Base-by-base conservation (phyloP, 1,140 invertebrate species). In the Plutomurus gul region DNA sequence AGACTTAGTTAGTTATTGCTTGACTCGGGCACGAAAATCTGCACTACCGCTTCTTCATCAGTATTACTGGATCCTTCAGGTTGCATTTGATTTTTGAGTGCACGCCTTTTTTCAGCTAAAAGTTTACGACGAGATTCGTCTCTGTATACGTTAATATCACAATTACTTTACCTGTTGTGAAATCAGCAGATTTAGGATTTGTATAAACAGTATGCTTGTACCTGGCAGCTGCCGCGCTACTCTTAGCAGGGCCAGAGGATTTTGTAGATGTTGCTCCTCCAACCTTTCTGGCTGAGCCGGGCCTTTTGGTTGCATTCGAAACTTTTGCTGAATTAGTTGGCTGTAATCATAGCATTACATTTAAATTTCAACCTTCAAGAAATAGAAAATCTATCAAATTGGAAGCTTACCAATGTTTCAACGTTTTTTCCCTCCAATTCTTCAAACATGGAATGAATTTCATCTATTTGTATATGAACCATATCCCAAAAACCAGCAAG, bases 401-500 rank as follows among this genome's bases (percentile, higher is more conserved):
- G 16, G 20, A n/a, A 47, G 13, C 40, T 36, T 70, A 70, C 60
- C 13, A 30, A 37, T 25, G 56, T 36, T 37, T 46, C 22, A 16
- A n/a, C 47, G 20, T 74, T 30, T 5, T 56, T 82, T n/a, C 47
- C 47, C 22, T 93, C 90, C 49, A 97, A 90, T 77, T 95, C 93
- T 7, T 91, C 87, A 86, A 95, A 96, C 76, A 94, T 88, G 7
- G 91, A 89, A 85, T 95, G 90, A 18, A 96, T 89, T 86, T 95
- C 92, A 37, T 92, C 90, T 7, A 96, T 91, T 87, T 98, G 96
- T 51, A 98, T 89, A 86, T 92, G 91, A 7, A 98, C 94, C 95
- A 98, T 96, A 86, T 98, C 96, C 96, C 96, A 98, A 87, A 98
- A 98, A 18, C 96, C 96, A 84, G 93, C 94, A 74, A 98, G 88